phyloP scores from a whole-genome alignment of 92 coral and sea anemone species.

The Galaxea fascicularis region DNA sequence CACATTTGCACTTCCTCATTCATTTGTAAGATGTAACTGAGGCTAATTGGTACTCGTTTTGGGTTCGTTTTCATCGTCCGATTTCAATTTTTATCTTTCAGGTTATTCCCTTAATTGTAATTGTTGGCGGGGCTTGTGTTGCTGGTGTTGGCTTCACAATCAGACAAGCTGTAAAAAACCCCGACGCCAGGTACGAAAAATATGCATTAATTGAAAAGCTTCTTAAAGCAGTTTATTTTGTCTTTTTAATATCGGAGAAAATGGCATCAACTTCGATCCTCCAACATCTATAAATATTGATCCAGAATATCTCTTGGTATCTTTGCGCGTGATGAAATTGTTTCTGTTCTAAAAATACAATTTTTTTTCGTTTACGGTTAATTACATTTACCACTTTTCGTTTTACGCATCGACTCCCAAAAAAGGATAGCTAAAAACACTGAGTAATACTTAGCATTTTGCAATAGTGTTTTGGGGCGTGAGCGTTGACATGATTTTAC shows the following conservation, averaged over 20 bases:
- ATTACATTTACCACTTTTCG: no score
- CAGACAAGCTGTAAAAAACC: slow-evolving; percentile 80
- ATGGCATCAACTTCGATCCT: not conserved
- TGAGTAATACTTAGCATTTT: not conserved
- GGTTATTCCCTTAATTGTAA: slow-evolving; percentile 85
- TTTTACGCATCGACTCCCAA: not conserved
- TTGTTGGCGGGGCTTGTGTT: slow-evolving; percentile 79
- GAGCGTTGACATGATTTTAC: slow-evolving; percentile 11
- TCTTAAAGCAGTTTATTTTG: no score
- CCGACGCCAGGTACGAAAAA: slow-evolving; percentile 88
- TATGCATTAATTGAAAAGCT: no score
- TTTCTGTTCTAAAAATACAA: not conserved
- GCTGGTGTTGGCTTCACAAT: slow-evolving; percentile 77
- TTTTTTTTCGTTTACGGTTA: no score
- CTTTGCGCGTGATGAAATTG: not conserved
- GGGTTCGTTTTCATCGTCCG: not conserved
- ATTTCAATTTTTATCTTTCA: slow-evolving; percentile 25
- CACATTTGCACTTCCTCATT: no score
- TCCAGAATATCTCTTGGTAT: not conserved
- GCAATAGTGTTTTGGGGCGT: not conserved
- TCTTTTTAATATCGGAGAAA: no score
- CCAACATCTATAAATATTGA: not conserved
- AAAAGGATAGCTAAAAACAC: not conserved
- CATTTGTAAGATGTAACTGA: no score
- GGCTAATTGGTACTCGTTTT: no score